A percentile compares a stretch with the other conserved stretches of the same genome.
Conservation (phyloP, 2,797 vertebrate species). For the Danio tinwini region DNA sequence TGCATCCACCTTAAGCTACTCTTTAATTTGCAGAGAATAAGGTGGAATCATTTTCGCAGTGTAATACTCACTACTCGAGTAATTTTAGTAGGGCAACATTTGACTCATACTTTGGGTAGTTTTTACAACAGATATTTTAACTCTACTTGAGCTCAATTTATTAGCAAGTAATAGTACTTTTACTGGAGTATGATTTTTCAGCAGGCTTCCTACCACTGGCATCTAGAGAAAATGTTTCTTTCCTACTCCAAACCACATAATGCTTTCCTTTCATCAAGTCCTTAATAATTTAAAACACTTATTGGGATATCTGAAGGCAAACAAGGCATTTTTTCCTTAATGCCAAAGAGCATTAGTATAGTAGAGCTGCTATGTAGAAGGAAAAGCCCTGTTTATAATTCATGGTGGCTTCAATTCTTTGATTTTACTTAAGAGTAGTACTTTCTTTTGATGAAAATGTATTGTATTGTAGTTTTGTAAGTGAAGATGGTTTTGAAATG, state of each 20-base stretch:
- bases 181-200: no score
- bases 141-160: no score
- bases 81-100: no score
- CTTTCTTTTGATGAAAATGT: background rate
- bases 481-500: background rate
- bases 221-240: background rate
- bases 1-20: no score
- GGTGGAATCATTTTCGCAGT: no score
- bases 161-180: no score
- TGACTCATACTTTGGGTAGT: no score
- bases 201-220: no score
- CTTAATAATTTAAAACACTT: conserved; percentile 11
- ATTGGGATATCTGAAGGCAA: background rate
- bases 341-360: background rate
- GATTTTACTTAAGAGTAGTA: background rate
- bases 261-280: conserved; percentile 3
- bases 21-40: no score
- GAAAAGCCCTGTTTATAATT: background rate
- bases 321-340: background rate
- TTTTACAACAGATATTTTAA: no score
- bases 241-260: background rate
- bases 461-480: background rate
- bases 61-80: no score
- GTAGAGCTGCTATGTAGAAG: background rate
- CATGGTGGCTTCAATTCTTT: background rate